Evolutionary conservation across 2,888 invertebrate species (phyloP).

Genomic region (Eilema sororculum): DNA sequence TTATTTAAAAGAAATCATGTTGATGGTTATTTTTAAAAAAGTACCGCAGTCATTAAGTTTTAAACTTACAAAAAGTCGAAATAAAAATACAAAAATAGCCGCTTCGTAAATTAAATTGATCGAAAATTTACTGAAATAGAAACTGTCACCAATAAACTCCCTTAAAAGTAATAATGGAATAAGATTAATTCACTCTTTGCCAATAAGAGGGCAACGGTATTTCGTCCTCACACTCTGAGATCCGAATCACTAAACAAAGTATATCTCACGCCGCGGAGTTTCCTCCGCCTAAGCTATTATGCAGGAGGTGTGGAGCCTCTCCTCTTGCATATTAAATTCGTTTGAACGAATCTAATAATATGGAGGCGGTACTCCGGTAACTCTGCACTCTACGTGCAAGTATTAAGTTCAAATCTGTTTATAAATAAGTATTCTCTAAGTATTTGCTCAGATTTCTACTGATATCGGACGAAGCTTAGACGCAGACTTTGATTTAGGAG

Average conservation of each 20-base stretch:
- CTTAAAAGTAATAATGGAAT: not conserved
- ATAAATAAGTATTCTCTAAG: not conserved
- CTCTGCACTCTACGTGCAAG: not conserved
- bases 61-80: too few species aligned
- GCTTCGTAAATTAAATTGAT: too few species aligned
- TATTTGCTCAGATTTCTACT: not conserved
- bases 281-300: constrained; percentile 16
- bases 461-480: too few species aligned
- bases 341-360: constrained; percentile 15
- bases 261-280: constrained; percentile 2
- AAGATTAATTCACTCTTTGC: not conserved
- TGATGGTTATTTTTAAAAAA: too few species aligned
- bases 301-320: constrained; percentile 19
- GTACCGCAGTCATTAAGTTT: too few species aligned
- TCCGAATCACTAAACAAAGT: not conserved
- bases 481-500: too few species aligned
- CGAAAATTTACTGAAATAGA: not conserved
- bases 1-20: too few species aligned
- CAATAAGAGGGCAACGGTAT: not conserved
- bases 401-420: not conserved
- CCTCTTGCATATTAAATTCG: constrained; percentile 24
- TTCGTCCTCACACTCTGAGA: not conserved
- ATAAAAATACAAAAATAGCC: too few species aligned
- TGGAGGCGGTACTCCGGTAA: not conserved
- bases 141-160: not conserved